Evolutionary conservation across 2,797 vertebrate species (phyloP).

Genomic region (Tachyglossus aculeatus): DNA sequence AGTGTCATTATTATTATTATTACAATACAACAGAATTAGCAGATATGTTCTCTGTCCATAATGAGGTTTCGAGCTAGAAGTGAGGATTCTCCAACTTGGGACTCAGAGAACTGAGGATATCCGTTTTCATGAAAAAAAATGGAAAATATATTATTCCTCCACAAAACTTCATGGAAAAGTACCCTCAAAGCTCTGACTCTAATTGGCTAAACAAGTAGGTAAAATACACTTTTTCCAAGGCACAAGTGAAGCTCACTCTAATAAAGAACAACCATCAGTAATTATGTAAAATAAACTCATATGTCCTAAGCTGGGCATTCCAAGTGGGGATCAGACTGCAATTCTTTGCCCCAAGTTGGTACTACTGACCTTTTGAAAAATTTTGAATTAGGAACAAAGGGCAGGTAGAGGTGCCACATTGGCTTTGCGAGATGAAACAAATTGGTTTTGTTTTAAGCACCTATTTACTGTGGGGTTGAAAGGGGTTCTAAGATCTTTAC

Average conservation of each 20-base stretch:
- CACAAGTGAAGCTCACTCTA: constrained; percentile 78
- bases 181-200: constrained; percentile 82
- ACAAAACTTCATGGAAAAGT: constrained; percentile 63
- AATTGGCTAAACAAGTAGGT: constrained; percentile 85
- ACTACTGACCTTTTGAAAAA: background rate
- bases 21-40: too few relatives aligned
- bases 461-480: background rate
- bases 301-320: constrained; percentile 9
- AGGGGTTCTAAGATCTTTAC: background rate
- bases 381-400: background rate
- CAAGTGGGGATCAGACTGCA: constrained; percentile 5
- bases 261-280: constrained; percentile 44
- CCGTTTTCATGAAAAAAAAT: background rate
- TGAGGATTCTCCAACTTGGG: too few relatives aligned
- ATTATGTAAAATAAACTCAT: constrained; percentile 30
- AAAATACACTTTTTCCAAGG: constrained; percentile 86
- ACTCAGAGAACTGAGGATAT: too few relatives aligned
- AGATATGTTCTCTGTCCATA: too few relatives aligned
- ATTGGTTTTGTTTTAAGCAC: background rate
- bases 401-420: background rate
- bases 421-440: background rate
- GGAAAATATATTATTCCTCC: constrained; percentile 36
- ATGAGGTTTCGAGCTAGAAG: too few relatives aligned
- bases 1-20: too few relatives aligned
- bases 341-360: constrained; percentile 6